Percentiles rank a stretch among this genome's conserved stretches.
Evolutionary conservation across 2,113 vertebrate genomes (phyloP).

Genomic region (Anguilla rostrata): DNA sequence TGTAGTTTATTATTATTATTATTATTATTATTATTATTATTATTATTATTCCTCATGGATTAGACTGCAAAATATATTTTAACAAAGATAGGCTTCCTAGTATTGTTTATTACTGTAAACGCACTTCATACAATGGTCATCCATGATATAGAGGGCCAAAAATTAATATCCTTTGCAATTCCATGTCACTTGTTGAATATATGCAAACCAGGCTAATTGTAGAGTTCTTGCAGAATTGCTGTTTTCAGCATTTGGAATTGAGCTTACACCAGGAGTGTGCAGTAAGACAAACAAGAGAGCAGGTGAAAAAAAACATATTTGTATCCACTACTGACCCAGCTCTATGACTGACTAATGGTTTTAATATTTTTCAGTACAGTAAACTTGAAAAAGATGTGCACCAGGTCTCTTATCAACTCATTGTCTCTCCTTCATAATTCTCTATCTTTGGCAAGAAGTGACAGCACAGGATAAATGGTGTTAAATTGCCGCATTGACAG

Average conservation of each 20-base stretch:
- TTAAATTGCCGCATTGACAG: slow-evolving; percentile 14
- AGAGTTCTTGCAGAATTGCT: neutral
- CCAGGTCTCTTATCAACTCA: slow-evolving; percentile 17
- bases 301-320: neutral
- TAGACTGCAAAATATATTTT: neutral
- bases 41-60: neutral
- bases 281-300: neutral
- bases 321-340: slow-evolving; percentile 1
- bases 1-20: neutral
- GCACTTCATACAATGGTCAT: neutral
- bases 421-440: slow-evolving; percentile 3
- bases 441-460: slow-evolving; percentile 11
- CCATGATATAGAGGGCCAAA: neutral
- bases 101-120: neutral
- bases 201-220: neutral
- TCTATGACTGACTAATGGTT: slow-evolving; percentile 28
- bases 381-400: slow-evolving; percentile 14
- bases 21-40: neutral
- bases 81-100: neutral
- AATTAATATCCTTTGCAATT: neutral
- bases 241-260: neutral
- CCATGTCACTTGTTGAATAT: neutral
- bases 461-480: slow-evolving; percentile 15
- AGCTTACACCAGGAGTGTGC: neutral
- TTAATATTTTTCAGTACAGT: slow-evolving; percentile 32